Evolutionary conservation across 2,113 vertebrate genomes (phyloP).

Genomic region (Trinectes maculatus): DNA sequence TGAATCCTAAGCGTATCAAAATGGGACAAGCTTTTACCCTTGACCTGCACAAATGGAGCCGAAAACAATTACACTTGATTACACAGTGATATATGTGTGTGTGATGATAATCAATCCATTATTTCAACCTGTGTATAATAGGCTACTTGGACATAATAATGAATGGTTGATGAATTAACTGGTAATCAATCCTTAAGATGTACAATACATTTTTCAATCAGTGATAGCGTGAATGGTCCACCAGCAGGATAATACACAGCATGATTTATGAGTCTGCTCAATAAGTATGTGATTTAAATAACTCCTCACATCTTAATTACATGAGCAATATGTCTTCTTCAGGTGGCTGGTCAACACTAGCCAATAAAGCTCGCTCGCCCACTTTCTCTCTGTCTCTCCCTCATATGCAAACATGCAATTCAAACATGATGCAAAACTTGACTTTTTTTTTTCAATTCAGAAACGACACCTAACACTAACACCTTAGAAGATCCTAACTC

Average conservation of each 20-base stretch:
- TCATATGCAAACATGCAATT: not conserved
- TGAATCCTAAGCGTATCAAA: not conserved
- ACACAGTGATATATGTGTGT: not conserved
- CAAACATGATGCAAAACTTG: not conserved
- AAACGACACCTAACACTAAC: too few relatives aligned
- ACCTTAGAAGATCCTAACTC: too few relatives aligned
- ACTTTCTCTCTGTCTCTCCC: not conserved
- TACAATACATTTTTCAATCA: constrained; percentile 31
- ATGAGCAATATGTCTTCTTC: constrained; percentile 7
- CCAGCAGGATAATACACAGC: not conserved
- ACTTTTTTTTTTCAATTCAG: too few relatives aligned
- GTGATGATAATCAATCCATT: constrained; percentile 2
- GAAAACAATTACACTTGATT: not conserved
- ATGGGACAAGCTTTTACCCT: constrained; percentile 11
- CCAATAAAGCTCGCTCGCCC: not conserved
- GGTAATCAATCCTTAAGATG: constrained; percentile 26
- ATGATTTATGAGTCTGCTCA: constrained; percentile 29
- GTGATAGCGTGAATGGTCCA: constrained; percentile 2
- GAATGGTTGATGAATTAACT: constrained; percentile 17
- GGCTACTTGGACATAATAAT: constrained; percentile 17
- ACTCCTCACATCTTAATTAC: constrained; percentile 12
- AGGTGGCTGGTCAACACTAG: not conserved
- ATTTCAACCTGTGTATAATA: constrained; percentile 3
- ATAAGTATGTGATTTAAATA: constrained; percentile 28
- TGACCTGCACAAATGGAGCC: not conserved